Evolutionary conservation across 2,797 vertebrate genomes (phyloP), one percentile per base, ranked within the genome.

Genomic region (Bothrops alternatus): DNA sequence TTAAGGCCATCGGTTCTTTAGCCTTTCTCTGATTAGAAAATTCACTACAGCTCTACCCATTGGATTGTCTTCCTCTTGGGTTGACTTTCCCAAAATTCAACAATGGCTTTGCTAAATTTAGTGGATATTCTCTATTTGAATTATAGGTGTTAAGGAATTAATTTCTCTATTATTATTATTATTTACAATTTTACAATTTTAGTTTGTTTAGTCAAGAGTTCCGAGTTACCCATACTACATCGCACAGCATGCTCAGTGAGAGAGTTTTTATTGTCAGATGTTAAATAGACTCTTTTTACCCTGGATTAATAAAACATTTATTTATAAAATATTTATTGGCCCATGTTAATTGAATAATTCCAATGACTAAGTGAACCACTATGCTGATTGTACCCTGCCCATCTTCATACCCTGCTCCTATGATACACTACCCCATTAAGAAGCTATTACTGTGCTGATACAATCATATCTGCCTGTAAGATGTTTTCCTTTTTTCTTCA

Each of bases 351-450:
- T 53, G 88, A 90, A 78, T 61, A 37, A 85, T 88, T 88, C 57
- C 89, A 91, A 10, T 18, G 69, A 50, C 12, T 85, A 56, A 56
- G 50, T 28, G 86, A 91, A 65, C 25, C 10, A 47, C 42, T 61
- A 60, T 61, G 13, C 42, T 78, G 89, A 58, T 82, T 90, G 58
- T 91, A 57, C 13, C 58, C 25, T 92, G 55, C 60, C 4, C 16
- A 69, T 57, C 63, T 73, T 69, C 87, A 86, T 69, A 91, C 37
- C 86, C 87, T 69, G 3, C 14, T 91, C 20, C 25, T 65, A 86
- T 92, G 90, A 91, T 94, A 56, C 42, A 89, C 86, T 86, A 8
- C 42, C 28, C 65, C 69, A 86, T 92, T 92, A 86, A 86, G 42
- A 89, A 73, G 42, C 42, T 42, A 57, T 94, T 92, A 86, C 89